Percentiles rank a stretch among this genome's conserved stretches.
Conservation (phyloP, 2,113 vertebrate genomes). For the Alces alces region DNA sequence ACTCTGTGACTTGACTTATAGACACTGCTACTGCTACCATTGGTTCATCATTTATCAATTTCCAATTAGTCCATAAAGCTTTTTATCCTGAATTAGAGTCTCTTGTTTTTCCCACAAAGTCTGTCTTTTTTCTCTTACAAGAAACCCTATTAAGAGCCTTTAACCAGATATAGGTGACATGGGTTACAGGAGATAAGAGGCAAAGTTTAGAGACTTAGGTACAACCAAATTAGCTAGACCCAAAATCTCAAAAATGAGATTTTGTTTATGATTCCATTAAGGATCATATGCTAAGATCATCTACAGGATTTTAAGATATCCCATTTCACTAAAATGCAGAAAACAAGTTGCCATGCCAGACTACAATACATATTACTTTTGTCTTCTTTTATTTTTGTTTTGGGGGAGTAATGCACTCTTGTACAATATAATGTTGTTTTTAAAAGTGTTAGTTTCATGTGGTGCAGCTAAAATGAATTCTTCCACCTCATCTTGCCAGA, state of each 20-base stretch:
- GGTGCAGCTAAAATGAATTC: neutral
- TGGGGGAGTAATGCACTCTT: neutral
- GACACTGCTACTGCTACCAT: no score
- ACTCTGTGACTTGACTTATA: neutral
- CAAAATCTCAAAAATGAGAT: neutral
- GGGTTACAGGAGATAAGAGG: neutral
- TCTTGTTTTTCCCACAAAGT: neutral
- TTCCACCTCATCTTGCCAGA: neutral
- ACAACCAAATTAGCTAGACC: neutral
- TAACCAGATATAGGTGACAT: neutral
- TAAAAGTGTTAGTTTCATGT: neutral
- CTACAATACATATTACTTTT: neutral
- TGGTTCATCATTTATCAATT: neutral
- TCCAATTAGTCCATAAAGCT: neutral
- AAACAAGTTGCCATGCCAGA: neutral
- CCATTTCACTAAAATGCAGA: neutral
- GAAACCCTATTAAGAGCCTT: neutral
- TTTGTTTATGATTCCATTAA: slow-evolving; percentile 8
- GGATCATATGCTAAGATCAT: neutral
- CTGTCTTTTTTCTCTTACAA: neutral
- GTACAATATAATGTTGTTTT: neutral
- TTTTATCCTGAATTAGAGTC: neutral
- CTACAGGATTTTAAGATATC: neutral
- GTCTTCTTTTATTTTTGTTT: neutral
- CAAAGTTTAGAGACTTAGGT: neutral